Evolutionary conservation across 1,140 invertebrate genomes (phyloP), one percentile per base, ranked within the genome.

Genomic region (Meloidogyne floridensis): DNA sequence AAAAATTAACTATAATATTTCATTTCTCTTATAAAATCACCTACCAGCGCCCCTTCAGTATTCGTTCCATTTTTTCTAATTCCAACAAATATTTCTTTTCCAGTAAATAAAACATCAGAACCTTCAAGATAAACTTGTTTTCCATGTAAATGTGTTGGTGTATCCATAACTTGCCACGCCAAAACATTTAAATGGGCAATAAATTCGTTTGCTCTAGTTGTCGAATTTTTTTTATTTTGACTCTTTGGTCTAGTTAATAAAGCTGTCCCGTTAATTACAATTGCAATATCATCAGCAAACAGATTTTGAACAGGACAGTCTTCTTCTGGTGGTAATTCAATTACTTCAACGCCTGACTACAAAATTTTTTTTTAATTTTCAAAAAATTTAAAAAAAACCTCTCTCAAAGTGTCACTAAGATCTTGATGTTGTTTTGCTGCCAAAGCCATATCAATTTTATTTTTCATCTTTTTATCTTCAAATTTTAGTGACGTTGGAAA

Each of bases 231-330:
- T 15, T 92, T 91, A 0, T 90, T 86, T 13, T 92, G 90, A 79
- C 94, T 93, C 18, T 93, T 93, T 5, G 95, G 95, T 84, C 93
- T 93, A 3, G 94, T 93, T 56, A 98, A 93, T 0, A 98, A 91
- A 0, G 95, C 96, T 43, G 95, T 95, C 6, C 96, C 96, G 89
- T 97, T 96, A 86, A 95, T 95, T 75, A 97, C 93, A 10, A 98
- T 93, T 0, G 95, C 95, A 11, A 94, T 93, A 90, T 97, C 95
- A 90, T 97, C 96, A 18, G 97, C 93, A 87, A 95, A 95, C 72
- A 94, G 93, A 87, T 94, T 94, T 82, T 95, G 93, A 8, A 82
- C 32, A 3, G 59, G 69, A 18, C 91, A 91, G 86, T 95, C 94
- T 87, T 96, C 95, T 7, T 95, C 93, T 6, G 95, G 93, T 42